Percentiles rank a stretch among this genome's conserved stretches.
Evolutionary conservation across 2,888 invertebrate species (phyloP).

Genomic region (Sinohyriopsis cumingii): DNA sequence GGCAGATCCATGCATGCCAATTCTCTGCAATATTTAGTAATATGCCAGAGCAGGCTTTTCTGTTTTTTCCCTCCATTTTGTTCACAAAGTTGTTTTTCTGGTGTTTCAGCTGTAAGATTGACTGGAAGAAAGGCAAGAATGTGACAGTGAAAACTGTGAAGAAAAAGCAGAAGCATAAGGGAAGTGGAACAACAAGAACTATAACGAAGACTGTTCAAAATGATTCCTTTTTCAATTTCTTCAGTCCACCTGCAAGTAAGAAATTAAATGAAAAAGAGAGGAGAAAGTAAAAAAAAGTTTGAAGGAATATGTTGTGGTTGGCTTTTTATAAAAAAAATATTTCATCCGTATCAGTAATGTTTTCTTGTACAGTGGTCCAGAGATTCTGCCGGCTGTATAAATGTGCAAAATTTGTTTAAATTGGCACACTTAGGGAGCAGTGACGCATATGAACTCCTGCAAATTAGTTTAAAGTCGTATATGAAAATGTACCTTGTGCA

Average conservation of each 20-base stretch:
- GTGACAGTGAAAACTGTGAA: slow-evolving; percentile 96
- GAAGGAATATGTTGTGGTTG: background rate
- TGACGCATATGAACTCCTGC: too few relatives aligned
- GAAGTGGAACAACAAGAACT: slow-evolving; percentile 92
- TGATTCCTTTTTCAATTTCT: slow-evolving; percentile 99
- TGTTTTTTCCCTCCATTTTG: background rate
- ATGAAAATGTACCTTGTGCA: too few relatives aligned
- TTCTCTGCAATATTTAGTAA: too few relatives aligned
- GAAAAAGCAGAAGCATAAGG: slow-evolving; percentile 99
- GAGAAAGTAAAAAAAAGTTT: background rate
- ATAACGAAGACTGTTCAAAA: slow-evolving; percentile 95
- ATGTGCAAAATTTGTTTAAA: too few relatives aligned
- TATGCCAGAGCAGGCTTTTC: too few relatives aligned
- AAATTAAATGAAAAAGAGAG: background rate
- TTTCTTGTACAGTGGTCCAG: too few relatives aligned
- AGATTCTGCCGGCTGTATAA: too few relatives aligned
- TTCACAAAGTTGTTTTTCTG: background rate
- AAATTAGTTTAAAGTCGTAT: too few relatives aligned
- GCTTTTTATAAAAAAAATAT: background rate
- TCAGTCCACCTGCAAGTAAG: slow-evolving; percentile 83
- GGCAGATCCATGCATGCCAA: too few relatives aligned
- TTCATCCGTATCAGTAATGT: too few relatives aligned
- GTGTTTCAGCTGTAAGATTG: slow-evolving; percentile 88
- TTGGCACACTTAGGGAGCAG: too few relatives aligned
- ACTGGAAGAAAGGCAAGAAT: slow-evolving; percentile 98